These are phyloP conservation scores for Riparia riparia DNA, from an alignment of 2,113 vertebrate species.

Conservation along the genomic window DNA sequence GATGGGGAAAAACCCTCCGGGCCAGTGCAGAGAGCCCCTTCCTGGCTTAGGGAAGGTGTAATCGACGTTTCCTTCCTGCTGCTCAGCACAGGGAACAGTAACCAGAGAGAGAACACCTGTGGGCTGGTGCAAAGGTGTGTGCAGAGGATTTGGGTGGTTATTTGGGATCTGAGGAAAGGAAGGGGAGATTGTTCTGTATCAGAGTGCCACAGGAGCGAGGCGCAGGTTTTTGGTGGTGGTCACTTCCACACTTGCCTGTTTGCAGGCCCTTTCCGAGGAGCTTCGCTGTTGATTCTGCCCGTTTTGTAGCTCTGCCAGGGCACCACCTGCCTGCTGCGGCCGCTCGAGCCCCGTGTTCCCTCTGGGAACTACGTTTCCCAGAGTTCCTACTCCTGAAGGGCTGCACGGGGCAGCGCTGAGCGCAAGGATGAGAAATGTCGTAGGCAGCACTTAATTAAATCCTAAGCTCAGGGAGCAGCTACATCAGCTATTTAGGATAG, in stretches of 20 bases:
- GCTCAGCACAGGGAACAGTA: not conserved
- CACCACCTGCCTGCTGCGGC: not conserved
- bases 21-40: not conserved
- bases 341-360: not conserved
- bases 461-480: not conserved
- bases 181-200: not conserved
- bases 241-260: not conserved
- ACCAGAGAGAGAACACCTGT: not conserved
- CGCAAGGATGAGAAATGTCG: not conserved
- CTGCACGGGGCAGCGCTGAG: not conserved
- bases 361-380: slow-evolving; percentile 49
- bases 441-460: not conserved
- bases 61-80: not conserved
- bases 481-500: not conserved
- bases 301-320: not conserved
- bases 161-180: not conserved
- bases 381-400: not conserved
- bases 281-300: not conserved
- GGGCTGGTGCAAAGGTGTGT: not conserved
- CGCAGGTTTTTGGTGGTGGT: no score
- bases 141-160: not conserved
- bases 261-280: not conserved
- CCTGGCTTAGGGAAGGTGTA: not conserved
- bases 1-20: not conserved
- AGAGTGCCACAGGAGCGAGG: not conserved